A percentile compares a stretch with the other conserved stretches of the same genome.
phyloP scores from a whole-genome alignment of 2,797 vertebrate genomes.

The Calcarius lapponicus region DNA sequence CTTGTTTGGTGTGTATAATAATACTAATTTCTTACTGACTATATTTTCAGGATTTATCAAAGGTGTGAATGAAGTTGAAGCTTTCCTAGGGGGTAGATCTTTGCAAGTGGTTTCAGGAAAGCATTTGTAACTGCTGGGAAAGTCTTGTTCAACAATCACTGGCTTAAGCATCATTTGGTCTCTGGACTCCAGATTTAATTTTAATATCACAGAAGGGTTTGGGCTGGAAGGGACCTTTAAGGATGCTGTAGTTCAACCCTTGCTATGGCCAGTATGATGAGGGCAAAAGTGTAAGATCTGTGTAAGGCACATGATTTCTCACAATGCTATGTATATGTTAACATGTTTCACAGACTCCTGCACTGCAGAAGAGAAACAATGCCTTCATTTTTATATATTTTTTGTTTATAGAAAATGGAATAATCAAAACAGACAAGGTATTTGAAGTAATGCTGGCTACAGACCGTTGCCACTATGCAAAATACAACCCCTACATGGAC shows the following conservation, averaged over 20 bases:
- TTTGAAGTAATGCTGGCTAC: conserved; percentile 98
- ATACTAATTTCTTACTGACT: neutral
- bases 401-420: conserved; percentile 92
- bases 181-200: neutral
- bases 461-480: conserved; percentile 94
- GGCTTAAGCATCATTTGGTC: neutral
- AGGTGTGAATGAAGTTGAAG: neutral
- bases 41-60: neutral
- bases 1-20: neutral
- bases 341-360: neutral
- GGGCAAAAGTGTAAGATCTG: neutral
- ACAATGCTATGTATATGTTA: neutral
- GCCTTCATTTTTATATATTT: neutral
- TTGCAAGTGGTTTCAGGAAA: neutral
- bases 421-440: conserved; percentile 97
- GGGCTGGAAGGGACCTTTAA: neutral
- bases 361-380: neutral
- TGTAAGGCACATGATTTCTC: neutral
- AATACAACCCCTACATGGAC: conserved; percentile 98
- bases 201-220: neutral
- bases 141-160: neutral
- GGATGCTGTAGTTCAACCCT: neutral
- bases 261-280: neutral
- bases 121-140: neutral
- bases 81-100: neutral